Evolutionary conservation across 2,888 invertebrate genomes (phyloP).

Genomic region (Drosophila borborema): DNA sequence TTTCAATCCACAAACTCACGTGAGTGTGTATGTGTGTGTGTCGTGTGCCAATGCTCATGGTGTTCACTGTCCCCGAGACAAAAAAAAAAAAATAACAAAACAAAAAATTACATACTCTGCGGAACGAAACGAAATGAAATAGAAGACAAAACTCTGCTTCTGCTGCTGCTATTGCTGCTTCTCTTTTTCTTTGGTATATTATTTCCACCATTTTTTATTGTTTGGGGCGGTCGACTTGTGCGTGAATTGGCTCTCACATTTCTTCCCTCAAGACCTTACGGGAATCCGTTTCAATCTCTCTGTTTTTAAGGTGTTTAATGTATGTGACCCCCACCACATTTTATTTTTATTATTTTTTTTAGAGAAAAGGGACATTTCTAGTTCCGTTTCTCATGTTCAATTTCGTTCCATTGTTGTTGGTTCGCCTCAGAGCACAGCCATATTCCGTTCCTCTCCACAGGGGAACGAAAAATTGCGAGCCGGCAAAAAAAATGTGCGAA

Average conservation of each 20-base stretch:
- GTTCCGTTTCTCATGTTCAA: constrained; percentile 31
- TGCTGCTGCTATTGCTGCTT: constrained; percentile 21
- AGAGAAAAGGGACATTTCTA: neutral
- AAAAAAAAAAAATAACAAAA: constrained; percentile 47
- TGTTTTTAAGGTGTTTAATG: constrained; percentile 9
- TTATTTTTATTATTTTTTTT: neutral
- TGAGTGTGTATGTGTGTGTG: constrained; percentile 49
- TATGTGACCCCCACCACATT: neutral
- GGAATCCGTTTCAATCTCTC: constrained; percentile 12
- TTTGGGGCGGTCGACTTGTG: constrained; percentile 46
- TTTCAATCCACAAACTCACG: constrained; percentile 35
- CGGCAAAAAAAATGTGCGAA: constrained; percentile 15
- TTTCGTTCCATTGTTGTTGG: constrained; percentile 8
- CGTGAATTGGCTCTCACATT: constrained; percentile 23
- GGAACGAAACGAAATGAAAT: constrained; percentile 74
- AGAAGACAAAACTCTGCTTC: constrained; percentile 44
- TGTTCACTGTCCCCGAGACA: constrained; percentile 65
- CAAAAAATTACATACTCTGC: constrained; percentile 50
- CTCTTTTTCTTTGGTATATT: constrained; percentile 40
- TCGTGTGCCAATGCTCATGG: constrained; percentile 73
- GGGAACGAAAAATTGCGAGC: constrained; percentile 7
- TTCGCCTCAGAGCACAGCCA: constrained; percentile 5
- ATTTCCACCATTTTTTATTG: constrained; percentile 54
- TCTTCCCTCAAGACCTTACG: neutral
- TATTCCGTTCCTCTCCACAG: neutral